Evolutionary conservation across 2,113 vertebrate genomes (phyloP).

Genomic region (Channa maculata): DNA sequence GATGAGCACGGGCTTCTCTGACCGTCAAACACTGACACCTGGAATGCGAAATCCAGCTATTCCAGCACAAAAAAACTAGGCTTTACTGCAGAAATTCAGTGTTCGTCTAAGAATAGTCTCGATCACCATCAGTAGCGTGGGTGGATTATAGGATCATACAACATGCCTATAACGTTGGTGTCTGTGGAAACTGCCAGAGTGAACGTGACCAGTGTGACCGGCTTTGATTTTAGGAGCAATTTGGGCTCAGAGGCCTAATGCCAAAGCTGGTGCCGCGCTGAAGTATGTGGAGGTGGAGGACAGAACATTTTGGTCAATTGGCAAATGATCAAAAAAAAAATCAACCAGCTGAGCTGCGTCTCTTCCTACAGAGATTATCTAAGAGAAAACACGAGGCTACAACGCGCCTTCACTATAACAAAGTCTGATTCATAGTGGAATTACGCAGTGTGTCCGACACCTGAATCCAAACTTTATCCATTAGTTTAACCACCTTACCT

Average conservation of each 20-base stretch:
- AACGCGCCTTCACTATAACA: not conserved
- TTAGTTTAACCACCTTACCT: conserved; percentile 84
- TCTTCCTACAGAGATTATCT: conserved; percentile 31
- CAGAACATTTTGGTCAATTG: not conserved
- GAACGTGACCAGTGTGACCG: not conserved
- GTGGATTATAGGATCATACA: conserved; percentile 5
- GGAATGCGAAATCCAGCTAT: conserved; percentile 68
- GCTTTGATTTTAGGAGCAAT: conserved; percentile 29
- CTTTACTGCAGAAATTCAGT: conserved; percentile 15
- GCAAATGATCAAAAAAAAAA: conserved; percentile 2
- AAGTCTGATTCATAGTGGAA: not conserved
- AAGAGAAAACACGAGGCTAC: not conserved
- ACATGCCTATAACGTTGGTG: not conserved
- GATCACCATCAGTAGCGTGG: conserved; percentile 2
- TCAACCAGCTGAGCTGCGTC: conserved; percentile 6
- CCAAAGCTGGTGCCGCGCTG: not conserved
- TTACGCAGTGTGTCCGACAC: not conserved
- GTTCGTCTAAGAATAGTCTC: not conserved
- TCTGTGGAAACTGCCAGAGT: conserved; percentile 6
- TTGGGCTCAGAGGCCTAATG: conserved; percentile 9
- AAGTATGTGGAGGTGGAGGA: conserved; percentile 6
- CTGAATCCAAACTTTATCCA: conserved; percentile 63
- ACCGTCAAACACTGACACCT: conserved; percentile 53
- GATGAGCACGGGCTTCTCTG: conserved; percentile 59
- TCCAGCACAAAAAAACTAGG: conserved; percentile 4